A percentile compares a stretch with the other conserved stretches of the same genome.
Evolutionary conservation across 1,140 invertebrate genomes (phyloP).

Genomic region (Philopotamus ludificatus): DNA sequence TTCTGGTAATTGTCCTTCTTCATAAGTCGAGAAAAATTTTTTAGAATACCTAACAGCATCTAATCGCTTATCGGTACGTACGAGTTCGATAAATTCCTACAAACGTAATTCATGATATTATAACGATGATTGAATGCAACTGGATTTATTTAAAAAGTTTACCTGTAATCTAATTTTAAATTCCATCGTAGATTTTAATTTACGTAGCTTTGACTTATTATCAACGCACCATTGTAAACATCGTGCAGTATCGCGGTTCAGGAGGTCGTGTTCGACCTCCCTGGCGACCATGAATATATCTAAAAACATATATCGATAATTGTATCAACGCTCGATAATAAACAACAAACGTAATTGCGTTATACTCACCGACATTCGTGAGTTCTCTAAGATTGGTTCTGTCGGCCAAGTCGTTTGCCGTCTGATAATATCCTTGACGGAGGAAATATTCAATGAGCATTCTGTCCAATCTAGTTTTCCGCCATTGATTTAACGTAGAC

Average conservation of each 20-base stretch:
- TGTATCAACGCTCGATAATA: slow-evolving; percentile 6
- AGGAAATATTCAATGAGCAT: slow-evolving; percentile 97
- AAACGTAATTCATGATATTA: no score
- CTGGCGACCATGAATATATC: slow-evolving; percentile 88
- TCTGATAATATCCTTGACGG: slow-evolving; percentile 93
- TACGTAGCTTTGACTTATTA: slow-evolving; percentile 93
- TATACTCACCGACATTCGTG: slow-evolving; percentile 79
- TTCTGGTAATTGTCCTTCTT: slow-evolving; percentile 82
- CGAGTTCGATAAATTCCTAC: slow-evolving; percentile 91
- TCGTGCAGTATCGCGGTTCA: slow-evolving; percentile 77
- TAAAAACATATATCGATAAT: no score
- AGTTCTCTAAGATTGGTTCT: slow-evolving; percentile 81
- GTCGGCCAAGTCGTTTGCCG: slow-evolving; percentile 82
- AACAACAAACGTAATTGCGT: background rate
- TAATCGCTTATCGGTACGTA: slow-evolving; percentile 79
- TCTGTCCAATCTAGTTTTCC: slow-evolving; percentile 83
- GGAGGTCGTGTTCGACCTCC: slow-evolving; percentile 81
- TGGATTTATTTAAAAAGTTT: background rate
- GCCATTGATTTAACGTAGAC: slow-evolving; percentile 76
- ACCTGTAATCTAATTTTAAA: slow-evolving; percentile 88
- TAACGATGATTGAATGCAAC: background rate
- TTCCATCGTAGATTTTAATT: slow-evolving; percentile 86
- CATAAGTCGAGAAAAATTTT: slow-evolving; percentile 85
- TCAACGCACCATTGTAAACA: slow-evolving; percentile 97
- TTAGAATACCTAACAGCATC: slow-evolving; percentile 94